Evolutionary conservation across 2,113 vertebrate species (phyloP).

Genomic region (Felis chaus): DNA sequence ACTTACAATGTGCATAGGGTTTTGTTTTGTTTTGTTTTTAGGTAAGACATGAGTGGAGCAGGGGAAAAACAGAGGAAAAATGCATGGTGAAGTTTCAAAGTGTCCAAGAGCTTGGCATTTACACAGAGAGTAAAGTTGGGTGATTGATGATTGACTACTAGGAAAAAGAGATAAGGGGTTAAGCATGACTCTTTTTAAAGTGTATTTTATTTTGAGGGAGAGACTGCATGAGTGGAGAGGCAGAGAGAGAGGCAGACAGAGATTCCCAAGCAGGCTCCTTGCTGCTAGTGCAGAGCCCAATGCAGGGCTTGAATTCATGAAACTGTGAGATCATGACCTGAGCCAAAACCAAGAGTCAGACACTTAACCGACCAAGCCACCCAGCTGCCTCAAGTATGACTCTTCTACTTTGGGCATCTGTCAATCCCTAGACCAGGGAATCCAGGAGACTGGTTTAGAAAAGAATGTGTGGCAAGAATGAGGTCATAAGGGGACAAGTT

Average conservation of each 20-base stretch:
- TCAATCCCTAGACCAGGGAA: background rate
- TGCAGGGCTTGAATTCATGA: too few relatives aligned
- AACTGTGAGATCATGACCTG: too few relatives aligned
- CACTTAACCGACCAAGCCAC: too few relatives aligned
- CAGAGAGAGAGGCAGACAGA: too few relatives aligned
- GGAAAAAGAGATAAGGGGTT: background rate
- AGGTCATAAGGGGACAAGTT: background rate
- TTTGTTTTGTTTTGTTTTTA: background rate
- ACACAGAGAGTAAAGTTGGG: background rate
- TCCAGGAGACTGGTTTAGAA: background rate
- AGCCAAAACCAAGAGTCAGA: too few relatives aligned
- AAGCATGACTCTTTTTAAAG: background rate
- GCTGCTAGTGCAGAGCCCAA: too few relatives aligned
- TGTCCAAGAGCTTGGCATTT: background rate
- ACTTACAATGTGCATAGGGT: background rate
- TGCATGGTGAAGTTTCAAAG: background rate
- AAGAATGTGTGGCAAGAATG: background rate
- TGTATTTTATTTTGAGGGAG: too few relatives aligned
- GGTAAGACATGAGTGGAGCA: background rate
- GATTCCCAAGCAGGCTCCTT: too few relatives aligned
- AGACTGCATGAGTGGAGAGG: too few relatives aligned
- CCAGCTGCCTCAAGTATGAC: background rate
- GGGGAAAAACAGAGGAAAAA: background rate
- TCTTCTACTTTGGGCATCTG: background rate
- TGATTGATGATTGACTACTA: background rate